Base-by-base conservation (phyloP, 2,888 invertebrate genomes). In the Siphonodentalium dalli region DNA sequence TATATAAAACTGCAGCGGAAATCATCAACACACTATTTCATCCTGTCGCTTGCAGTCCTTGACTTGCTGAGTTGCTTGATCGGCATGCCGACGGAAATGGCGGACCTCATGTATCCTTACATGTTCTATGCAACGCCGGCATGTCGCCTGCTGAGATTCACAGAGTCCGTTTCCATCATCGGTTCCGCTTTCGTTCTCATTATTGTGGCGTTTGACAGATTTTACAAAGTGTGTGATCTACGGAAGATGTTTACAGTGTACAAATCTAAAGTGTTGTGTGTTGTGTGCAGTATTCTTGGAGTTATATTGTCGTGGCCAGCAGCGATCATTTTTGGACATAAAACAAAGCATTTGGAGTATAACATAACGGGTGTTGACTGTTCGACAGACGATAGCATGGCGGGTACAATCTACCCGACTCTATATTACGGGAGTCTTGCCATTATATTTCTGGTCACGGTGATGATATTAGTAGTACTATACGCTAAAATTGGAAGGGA, bases 11-110 rank as follows among this genome's bases (percentile, higher is more conserved):
- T 71, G 47, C 58, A 55, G 6, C 63, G 61, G 28, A 72, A 74
- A 47, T 61, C 68, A 1, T 74, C 75, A 3, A 74, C 75, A 0
- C 70, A 73, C 55, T 74, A 69, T 60, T 75, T 75, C 58, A 75
- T 75, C 37, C 52, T 75, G 35, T 64, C 70, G 11, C 59, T 72
- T 27, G 72, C 74, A 21, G 51, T 68, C 43, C 67, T 75, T 54
- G 75, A 75, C 66, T 65, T 75, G 33, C 58, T 75, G 45, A 74
- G 69, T n/a, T 75, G 75, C 46, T 37, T 73, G 11, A 63, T 75
- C 20, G 75, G 75, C 13, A 69, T 75, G 65, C 75, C 75, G 24
- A 74, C 75, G 18, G 75, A 75, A 54, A 70, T 75, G 18, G 70
- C 71, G 23, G 75, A 75, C 55, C 65, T 75, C 13, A 53, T 72